Evolutionary conservation across 2,888 invertebrate species (phyloP), one percentile per base, ranked within the genome.

Genomic region (Leptogaster cylindrica): DNA sequence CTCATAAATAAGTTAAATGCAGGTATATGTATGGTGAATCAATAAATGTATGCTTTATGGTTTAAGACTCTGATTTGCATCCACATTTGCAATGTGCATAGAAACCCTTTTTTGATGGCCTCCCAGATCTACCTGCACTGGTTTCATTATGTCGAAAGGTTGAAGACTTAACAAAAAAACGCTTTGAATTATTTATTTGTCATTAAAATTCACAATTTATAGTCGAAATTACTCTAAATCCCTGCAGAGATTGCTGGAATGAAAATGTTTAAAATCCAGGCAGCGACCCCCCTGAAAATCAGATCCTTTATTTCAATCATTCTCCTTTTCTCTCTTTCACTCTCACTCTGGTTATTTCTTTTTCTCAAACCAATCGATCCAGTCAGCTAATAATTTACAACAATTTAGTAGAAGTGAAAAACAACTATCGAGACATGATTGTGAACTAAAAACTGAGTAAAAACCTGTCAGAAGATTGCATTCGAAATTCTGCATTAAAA

Each of bases 391-490:
- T 58, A 58, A 58, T 44, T 61, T 28, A 16, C 61, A 61, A 44
- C 41, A 44, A 61, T 44, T 61, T 61, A 28, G 44, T 18, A n/a
- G 44, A 12, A 12, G 18, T 2, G n/a, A 44, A 61, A 48, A 33
- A 61, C 5, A 18, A 44, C 28, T 27, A 61, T 1, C 27, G 44
- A 41, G 44, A 14, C 28, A 33, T 14, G n/a, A 25, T 25, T 12
- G 25, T 8, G 12, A 41, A 41, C 44, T 16, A 14, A 18, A 16
- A 27, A 27, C 27, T 61, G 28, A 25, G 61, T 44, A 44, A 61
- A 61, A 61, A 61, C 61, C 61, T 44, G 61, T 61, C 44, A 44
- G 44, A 7, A 44, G 28, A 20, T 18, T 44, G 48, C 48, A 25
- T n/a, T 23, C 23, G 61, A 41, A 61, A 36, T 14, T 25, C 14